Evolutionary conservation across 2,888 invertebrate species (phyloP).

Genomic region (Apoda limacodes): DNA sequence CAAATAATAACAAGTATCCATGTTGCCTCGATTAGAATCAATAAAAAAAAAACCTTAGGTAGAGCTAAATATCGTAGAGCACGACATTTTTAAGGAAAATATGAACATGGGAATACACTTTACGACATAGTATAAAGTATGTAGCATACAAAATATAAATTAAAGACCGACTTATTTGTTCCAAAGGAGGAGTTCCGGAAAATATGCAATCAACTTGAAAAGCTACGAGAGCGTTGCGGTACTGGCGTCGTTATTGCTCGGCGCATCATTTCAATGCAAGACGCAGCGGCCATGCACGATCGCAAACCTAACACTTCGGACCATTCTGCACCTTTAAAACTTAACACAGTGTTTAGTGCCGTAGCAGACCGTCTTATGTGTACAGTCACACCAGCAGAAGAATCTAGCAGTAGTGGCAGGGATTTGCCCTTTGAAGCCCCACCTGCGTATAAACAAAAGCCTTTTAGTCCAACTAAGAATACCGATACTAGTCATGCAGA

Average conservation of each 20-base stretch:
- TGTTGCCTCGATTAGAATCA: too few species aligned
- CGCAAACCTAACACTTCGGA: conserved; percentile 59
- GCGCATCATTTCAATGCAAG: conserved; percentile 85
- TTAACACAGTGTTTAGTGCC: conserved; percentile 65
- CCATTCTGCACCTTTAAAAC: conserved; percentile 55
- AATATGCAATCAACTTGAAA: conserved; percentile 82
- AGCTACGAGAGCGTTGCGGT: conserved; percentile 82
- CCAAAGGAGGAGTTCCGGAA: conserved; percentile 86
- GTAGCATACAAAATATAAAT: too few species aligned
- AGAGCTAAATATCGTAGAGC: too few species aligned
- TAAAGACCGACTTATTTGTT: too few species aligned
- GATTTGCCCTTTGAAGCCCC: conserved; percentile 59
- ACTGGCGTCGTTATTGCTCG: conserved; percentile 79
- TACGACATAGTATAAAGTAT: too few species aligned
- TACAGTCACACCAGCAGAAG: conserved; percentile 60
- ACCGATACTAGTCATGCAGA: conserved; percentile 49
- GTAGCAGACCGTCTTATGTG: conserved; percentile 65
- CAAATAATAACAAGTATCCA: too few species aligned
- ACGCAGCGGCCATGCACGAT: conserved; percentile 75
- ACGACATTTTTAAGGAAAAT: too few species aligned
- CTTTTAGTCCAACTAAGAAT: conserved; percentile 62
- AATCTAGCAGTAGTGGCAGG: conserved; percentile 61
- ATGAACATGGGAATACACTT: too few species aligned
- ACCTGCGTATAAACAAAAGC: conserved; percentile 52
- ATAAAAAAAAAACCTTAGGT: too few species aligned